Percentiles rank a stretch among this genome's conserved stretches.
Evolutionary conservation across 2,113 vertebrate species (phyloP).

Genomic region (Glareola pratincola): DNA sequence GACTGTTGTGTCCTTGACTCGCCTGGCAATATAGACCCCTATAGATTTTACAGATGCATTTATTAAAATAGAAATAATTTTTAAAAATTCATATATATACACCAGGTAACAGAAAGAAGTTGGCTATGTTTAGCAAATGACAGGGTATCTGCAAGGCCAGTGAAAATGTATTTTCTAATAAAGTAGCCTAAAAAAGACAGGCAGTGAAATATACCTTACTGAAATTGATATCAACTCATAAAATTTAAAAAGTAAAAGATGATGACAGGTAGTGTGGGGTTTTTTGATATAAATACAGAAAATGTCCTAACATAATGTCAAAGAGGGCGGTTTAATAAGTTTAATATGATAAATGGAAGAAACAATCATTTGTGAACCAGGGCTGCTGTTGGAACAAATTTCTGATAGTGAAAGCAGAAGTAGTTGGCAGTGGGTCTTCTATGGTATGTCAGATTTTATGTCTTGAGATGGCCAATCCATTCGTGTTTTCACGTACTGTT

Average conservation of each 20-base stretch:
- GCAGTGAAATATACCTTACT: neutral
- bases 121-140: neutral
- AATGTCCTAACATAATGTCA: neutral
- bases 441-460: neutral
- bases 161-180: neutral
- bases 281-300: neutral
- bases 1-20: neutral
- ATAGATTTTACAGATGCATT: neutral
- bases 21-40: neutral
- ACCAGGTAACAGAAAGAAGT: neutral
- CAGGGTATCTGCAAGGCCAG: neutral
- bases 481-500: neutral
- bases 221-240: neutral
- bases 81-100: neutral
- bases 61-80: neutral
- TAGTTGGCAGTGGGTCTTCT: neutral
- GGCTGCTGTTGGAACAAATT: neutral
- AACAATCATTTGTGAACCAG: neutral
- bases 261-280: neutral
- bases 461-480: neutral
- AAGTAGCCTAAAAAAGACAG: neutral
- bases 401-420: neutral
- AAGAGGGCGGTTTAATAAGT: neutral
- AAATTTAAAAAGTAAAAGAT: neutral
- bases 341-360: neutral